These are phyloP conservation scores for Bicyclus anynana DNA, from an alignment of 1,140 invertebrate genomes.

Conservation along the genomic window DNA sequence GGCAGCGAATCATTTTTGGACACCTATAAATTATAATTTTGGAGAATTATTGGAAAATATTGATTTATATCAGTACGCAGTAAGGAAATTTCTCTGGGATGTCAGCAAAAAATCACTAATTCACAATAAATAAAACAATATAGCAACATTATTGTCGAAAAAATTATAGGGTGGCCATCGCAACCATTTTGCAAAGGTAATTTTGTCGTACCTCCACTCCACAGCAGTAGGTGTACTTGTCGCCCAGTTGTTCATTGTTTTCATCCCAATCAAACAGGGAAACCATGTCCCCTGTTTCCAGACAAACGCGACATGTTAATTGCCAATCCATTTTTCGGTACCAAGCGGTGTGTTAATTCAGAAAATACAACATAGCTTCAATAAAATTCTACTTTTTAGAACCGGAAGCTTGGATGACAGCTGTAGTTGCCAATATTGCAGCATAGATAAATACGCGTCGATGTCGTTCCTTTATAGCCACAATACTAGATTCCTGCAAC, in stretches of 20 bases:
- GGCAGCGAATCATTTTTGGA: slow-evolving; percentile 68
- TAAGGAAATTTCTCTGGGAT: slow-evolving; percentile 47
- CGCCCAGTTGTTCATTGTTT: slow-evolving; percentile 77
- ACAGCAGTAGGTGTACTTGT: slow-evolving; percentile 78
- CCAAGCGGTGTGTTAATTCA: slow-evolving; percentile 4
- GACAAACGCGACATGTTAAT: slow-evolving; percentile 78
- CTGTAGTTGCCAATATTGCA: slow-evolving; percentile 30
- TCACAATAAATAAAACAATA: slow-evolving; percentile 57
- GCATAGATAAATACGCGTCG: slow-evolving; percentile 21
- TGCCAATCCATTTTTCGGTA: slow-evolving; percentile 75
- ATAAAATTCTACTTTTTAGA: slow-evolving; percentile 29
- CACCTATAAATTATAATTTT: slow-evolving; percentile 53
- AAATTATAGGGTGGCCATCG: slow-evolving; percentile 75
- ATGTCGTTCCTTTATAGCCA: slow-evolving; percentile 21
- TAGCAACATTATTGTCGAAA: slow-evolving; percentile 73
- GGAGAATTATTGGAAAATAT: slow-evolving; percentile 23
- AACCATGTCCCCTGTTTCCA: slow-evolving; percentile 76
- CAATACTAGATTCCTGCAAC: not conserved
- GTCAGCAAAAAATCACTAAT: slow-evolving; percentile 67
- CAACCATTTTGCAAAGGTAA: slow-evolving; percentile 72
- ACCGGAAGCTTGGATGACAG: slow-evolving; percentile 34
- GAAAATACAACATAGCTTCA: slow-evolving; percentile 22
- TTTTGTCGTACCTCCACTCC: slow-evolving; percentile 75
- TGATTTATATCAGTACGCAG: not conserved
- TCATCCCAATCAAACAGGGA: slow-evolving; percentile 78